Conservation (phyloP, 2,113 vertebrate species). For the Caretta caretta region DNA sequence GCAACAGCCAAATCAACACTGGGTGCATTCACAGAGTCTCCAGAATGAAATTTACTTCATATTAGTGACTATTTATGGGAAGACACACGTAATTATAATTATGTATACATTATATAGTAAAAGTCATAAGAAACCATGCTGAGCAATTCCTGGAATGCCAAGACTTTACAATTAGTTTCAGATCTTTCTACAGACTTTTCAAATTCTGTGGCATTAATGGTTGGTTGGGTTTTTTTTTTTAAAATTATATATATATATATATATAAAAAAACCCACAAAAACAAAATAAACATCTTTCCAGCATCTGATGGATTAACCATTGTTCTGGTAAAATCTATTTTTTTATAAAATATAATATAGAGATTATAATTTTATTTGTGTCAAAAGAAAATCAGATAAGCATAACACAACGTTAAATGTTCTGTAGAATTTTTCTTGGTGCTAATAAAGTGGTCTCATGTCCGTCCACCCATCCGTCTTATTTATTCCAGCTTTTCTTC, state of each 20-base stretch:
- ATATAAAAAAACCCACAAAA: background rate
- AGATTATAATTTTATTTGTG: background rate
- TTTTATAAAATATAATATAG: background rate
- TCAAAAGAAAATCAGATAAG: background rate
- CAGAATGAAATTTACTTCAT: slow-evolving; percentile 2
- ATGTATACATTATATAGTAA: background rate
- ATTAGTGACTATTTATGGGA: background rate
- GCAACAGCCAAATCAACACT: slow-evolving; percentile 15
- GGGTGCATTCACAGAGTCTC: slow-evolving; percentile 1
- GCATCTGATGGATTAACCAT: background rate
- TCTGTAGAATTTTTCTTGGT: background rate
- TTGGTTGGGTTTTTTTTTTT: background rate
- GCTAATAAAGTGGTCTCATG: background rate
- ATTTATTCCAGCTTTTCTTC: background rate
- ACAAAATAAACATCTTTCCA: background rate
- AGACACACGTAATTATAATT: background rate
- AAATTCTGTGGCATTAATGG: background rate
- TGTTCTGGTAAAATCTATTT: background rate
- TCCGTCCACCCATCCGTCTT: background rate
- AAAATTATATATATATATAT: background rate
- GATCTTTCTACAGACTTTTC: background rate
- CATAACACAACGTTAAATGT: accelerated
- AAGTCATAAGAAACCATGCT: background rate
- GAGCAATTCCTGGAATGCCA: background rate
- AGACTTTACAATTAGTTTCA: background rate